Evolutionary conservation across 2,797 vertebrate species (phyloP).

Genomic region (Trachops cirrhosus): DNA sequence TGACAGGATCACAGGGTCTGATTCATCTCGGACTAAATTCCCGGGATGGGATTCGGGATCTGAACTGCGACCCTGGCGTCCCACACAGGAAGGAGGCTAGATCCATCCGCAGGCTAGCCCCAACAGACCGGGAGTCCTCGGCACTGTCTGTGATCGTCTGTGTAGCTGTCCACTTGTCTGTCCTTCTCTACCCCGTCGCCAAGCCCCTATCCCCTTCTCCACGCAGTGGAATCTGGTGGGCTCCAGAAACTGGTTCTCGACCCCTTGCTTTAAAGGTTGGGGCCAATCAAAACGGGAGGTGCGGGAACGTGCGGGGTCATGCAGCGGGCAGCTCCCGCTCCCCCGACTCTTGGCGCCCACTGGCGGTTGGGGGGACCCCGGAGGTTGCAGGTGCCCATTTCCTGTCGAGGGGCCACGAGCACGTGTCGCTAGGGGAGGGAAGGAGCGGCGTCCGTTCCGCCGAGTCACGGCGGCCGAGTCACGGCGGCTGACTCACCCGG

Average conservation of each 20-base stretch:
- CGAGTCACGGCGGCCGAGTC: slow-evolving; percentile 76
- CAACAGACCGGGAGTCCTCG: not conserved
- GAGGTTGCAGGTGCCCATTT: slow-evolving; percentile 70
- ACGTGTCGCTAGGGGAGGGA: slow-evolving; percentile 68
- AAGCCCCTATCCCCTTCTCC: not conserved
- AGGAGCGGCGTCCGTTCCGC: slow-evolving; percentile 60
- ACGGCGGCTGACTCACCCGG: slow-evolving; percentile 62
- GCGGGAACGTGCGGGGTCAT: not conserved
- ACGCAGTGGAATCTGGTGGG: not conserved
- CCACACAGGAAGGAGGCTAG: not conserved
- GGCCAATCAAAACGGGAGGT: not conserved
- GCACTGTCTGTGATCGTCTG: not conserved
- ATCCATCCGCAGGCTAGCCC: not conserved
- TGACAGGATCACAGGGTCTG: not conserved
- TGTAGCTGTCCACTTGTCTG: not conserved
- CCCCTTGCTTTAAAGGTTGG: not conserved
- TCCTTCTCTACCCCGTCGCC: not conserved
- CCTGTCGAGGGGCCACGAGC: slow-evolving; percentile 70
- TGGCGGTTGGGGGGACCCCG: not conserved
- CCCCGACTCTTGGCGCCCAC: not conserved
- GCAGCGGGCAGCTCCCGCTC: not conserved
- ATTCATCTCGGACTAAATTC: not conserved
- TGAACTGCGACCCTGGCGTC: not conserved
- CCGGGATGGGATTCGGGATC: not conserved
- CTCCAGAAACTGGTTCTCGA: not conserved